Percentiles rank a stretch among this genome's conserved stretches.
phyloP scores from a whole-genome alignment of 2,888 invertebrate species.

The Aphidius colemani region DNA sequence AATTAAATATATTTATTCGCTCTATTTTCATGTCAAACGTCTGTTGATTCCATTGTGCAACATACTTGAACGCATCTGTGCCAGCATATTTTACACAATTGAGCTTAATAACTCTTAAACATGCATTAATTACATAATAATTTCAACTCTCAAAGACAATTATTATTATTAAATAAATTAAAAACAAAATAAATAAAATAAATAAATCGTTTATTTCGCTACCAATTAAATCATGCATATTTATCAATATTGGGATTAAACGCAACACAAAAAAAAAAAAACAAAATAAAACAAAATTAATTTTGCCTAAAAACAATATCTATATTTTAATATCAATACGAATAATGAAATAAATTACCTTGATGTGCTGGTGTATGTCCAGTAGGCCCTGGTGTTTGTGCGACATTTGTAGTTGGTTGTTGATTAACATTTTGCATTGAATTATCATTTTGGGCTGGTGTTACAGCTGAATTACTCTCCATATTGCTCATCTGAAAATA shows the following conservation, averaged over 20 bases:
- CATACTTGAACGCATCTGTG: constrained; percentile 57
- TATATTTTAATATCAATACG: no score
- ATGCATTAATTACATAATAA: constrained; percentile 36
- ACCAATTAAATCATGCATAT: not conserved
- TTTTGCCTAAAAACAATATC: no score
- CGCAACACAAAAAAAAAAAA: not conserved
- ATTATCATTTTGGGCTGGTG: constrained; percentile 51
- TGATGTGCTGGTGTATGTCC: constrained; percentile 51
- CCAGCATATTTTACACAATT: constrained; percentile 46
- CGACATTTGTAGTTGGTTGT: constrained; percentile 48
- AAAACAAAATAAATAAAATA: not conserved
- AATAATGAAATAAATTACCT: constrained; percentile 43
- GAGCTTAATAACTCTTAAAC: constrained; percentile 30
- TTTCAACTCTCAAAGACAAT: not conserved
- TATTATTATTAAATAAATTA: not conserved
- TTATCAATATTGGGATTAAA: no score
- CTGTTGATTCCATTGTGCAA: constrained; percentile 53
- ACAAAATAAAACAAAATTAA: no score
- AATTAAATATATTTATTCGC: constrained; percentile 43
- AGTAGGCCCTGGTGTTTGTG: constrained; percentile 49
- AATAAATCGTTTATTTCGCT: not conserved
- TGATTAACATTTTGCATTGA: constrained; percentile 54
- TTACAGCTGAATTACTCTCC: constrained; percentile 52
- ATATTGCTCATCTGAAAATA: constrained; percentile 53
- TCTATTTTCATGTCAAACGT: constrained; percentile 56